These are phyloP conservation scores for Chlorocebus sabaeus DNA, from an alignment of 2,113 vertebrate genomes.

Conservation along the genomic window DNA sequence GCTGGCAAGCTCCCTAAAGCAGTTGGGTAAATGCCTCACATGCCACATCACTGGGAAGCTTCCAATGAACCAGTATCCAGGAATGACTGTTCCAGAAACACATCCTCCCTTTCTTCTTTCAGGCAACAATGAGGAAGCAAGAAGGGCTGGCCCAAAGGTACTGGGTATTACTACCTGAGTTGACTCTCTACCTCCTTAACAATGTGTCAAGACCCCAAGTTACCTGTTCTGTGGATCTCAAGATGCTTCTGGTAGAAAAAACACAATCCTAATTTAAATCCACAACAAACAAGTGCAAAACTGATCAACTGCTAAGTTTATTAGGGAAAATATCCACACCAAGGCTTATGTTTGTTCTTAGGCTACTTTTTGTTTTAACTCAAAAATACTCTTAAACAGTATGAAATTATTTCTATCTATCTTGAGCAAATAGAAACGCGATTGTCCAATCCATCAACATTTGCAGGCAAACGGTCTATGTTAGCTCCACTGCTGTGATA, in stretches of 20 bases:
- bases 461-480: slow-evolving; percentile 48
- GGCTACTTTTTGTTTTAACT: neutral
- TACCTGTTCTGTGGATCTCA: neutral
- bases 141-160: neutral
- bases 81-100: neutral
- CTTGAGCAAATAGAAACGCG: slow-evolving; percentile 43
- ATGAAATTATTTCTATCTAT: neutral
- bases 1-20: neutral
- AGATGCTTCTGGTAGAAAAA: neutral
- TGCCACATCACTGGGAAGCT: neutral
- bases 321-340: neutral
- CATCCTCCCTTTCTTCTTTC: neutral
- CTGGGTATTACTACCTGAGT: neutral
- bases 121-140: neutral
- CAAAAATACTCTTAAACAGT: neutral
- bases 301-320: neutral
- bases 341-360: neutral
- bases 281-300: neutral
- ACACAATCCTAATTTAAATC: neutral
- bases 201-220: neutral
- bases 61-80: neutral
- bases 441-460: slow-evolving; percentile 52
- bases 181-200: neutral
- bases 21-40: neutral
- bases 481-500: slow-evolving; percentile 21